Conservation (phyloP, 2,888 invertebrate genomes). For the Spialia ferax region DNA sequence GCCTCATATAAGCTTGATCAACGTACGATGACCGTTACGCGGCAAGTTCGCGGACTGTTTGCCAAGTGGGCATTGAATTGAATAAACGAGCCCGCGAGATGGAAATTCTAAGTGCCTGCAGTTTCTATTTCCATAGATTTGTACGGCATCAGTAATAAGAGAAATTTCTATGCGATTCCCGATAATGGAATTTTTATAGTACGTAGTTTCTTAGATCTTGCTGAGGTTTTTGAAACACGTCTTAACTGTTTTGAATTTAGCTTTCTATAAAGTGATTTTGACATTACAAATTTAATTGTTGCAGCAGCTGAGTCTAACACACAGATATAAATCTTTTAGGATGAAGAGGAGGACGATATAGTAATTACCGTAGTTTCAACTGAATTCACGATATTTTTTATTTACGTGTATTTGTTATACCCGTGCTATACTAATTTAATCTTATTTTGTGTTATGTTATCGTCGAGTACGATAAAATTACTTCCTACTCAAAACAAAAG, state of each 20-base stretch:
- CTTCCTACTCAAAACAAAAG: neutral
- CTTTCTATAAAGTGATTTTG: neutral
- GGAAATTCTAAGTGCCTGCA: slow-evolving; percentile 32
- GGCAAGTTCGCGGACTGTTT: slow-evolving; percentile 36
- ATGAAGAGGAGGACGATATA: neutral
- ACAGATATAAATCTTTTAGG: no score
- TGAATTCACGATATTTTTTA: no score
- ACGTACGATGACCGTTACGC: slow-evolving; percentile 29
- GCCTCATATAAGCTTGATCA: neutral
- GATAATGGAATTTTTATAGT: neutral
- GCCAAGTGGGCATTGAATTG: slow-evolving; percentile 35
- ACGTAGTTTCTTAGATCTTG: neutral
- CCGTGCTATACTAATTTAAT: no score
- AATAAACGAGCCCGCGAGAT: slow-evolving; percentile 30
- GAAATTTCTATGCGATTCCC: slow-evolving; percentile 21
- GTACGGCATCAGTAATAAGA: slow-evolving; percentile 25
- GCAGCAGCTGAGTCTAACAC: no score
- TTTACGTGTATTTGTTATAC: no score
- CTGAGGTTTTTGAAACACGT: neutral
- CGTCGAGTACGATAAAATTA: neutral
- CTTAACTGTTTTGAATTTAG: neutral
- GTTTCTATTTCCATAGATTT: slow-evolving; percentile 33
- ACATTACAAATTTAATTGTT: no score
- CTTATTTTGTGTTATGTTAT: no score
- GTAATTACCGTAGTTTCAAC: no score